These are phyloP conservation scores for Heterohyrax brucei DNA, from an alignment of 2,797 vertebrate species.

Conservation along the genomic window DNA sequence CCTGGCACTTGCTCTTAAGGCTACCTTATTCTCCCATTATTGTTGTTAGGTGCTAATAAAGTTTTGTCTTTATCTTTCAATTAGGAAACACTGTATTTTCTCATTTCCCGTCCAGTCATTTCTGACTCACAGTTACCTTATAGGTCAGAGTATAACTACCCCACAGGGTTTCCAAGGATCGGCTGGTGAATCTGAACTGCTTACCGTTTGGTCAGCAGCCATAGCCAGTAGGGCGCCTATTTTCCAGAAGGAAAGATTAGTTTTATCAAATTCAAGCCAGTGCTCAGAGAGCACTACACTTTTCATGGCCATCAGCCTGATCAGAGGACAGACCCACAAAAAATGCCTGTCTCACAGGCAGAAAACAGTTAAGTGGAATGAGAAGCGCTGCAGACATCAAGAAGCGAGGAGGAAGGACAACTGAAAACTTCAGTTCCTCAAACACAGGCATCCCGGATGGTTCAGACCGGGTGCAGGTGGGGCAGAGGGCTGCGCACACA, in stretches of 20 bases:
- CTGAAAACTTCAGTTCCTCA: conserved; percentile 56
- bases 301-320: conserved; percentile 33
- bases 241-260: conserved; percentile 57
- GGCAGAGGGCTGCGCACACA: not conserved
- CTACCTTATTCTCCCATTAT: not conserved
- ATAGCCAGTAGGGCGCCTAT: too few species aligned
- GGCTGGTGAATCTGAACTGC: too few species aligned
- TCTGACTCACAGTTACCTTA: too few species aligned
- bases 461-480: not conserved
- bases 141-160: too few species aligned
- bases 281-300: not conserved
- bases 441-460: not conserved
- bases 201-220: too few species aligned
- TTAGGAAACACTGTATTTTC: conserved; percentile 30
- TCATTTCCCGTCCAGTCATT: too few species aligned
- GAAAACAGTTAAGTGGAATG: not conserved
- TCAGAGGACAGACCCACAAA: not conserved
- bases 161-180: too few species aligned
- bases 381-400: not conserved
- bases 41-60: not conserved
- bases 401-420: not conserved
- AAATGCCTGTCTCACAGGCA: not conserved
- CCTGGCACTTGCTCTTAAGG: not conserved
- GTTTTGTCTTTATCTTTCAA: conserved; percentile 17
- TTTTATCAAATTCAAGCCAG: conserved; percentile 44